Percentiles rank a stretch among this genome's conserved stretches.
Evolutionary conservation across 2,113 vertebrate genomes (phyloP).

Genomic region (Cranoglanis bouderius): DNA sequence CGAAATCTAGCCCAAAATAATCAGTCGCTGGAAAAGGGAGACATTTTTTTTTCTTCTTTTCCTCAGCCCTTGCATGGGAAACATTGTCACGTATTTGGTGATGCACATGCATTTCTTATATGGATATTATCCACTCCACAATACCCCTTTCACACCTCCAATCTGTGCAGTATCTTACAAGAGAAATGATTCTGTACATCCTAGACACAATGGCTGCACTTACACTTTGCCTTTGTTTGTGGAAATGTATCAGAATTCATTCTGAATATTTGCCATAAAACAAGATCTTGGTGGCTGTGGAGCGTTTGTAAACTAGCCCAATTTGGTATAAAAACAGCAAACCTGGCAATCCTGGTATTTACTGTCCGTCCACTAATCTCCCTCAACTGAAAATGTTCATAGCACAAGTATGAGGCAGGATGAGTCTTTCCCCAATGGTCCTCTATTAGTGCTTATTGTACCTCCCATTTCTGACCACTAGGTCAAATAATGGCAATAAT

Average conservation of each 20-base stretch:
- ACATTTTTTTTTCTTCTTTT: not conserved
- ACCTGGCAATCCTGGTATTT: not conserved
- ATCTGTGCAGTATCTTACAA: not conserved
- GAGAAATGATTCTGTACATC: not conserved
- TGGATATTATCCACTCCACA: not conserved
- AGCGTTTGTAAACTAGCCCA: not conserved
- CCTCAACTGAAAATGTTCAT: not conserved
- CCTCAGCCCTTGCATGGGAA: not conserved
- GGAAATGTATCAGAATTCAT: not conserved
- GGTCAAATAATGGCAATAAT: not conserved
- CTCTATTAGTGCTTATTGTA: not conserved
- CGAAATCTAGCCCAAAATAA: not conserved
- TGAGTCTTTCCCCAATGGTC: not conserved
- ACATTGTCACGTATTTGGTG: too few relatives aligned
- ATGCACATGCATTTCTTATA: not conserved
- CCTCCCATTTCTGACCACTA: not conserved
- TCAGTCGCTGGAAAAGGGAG: not conserved
- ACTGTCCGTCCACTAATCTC: too few relatives aligned
- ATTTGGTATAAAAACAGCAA: not conserved
- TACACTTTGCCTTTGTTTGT: not conserved
- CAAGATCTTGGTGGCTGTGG: not conserved
- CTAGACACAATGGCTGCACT: not conserved
- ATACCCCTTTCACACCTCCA: not conserved
- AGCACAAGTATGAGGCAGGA: not conserved
- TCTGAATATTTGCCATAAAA: not conserved